Conservation (phyloP, 92 coral and sea anemone species). For the Muricea muricata region DNA sequence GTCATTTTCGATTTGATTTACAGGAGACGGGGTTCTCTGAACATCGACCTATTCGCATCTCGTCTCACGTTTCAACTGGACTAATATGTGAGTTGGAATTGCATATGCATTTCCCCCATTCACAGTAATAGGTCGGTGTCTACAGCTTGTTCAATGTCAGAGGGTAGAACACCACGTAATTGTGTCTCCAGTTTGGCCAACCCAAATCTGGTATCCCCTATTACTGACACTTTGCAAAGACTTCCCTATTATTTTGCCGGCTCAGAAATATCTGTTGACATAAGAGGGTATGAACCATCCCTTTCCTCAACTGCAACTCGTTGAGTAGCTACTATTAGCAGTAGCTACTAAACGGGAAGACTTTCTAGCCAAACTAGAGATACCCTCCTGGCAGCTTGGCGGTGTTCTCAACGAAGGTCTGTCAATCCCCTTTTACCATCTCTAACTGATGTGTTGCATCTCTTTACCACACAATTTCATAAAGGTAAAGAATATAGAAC, state of each 20-base stretch:
- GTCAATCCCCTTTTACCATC: conserved; percentile 34
- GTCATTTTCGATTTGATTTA: too few species aligned
- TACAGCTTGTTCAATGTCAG: conserved; percentile 20
- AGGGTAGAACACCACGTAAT: background rate
- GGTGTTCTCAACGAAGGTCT: background rate
- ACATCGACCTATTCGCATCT: too few species aligned
- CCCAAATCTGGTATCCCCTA: conserved; percentile 21
- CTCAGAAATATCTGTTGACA: background rate
- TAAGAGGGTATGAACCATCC: conserved; percentile 16
- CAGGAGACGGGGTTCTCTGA: too few species aligned
- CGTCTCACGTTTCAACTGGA: too few species aligned
- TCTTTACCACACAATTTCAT: too few species aligned
- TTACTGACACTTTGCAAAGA: too few species aligned
- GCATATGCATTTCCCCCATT: conserved; percentile 42
- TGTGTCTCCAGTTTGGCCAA: conserved; percentile 20
- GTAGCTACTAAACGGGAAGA: too few species aligned
- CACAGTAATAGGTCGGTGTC: conserved; percentile 18
- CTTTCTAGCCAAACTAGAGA: conserved; percentile 29
- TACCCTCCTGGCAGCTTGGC: conserved; percentile 23
- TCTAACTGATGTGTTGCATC: too few species aligned
- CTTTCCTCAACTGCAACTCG: too few species aligned
- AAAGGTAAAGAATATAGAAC: too few species aligned
- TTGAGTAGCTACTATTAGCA: conserved; percentile 2
- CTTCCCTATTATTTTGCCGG: conserved; percentile 18
- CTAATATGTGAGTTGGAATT: too few species aligned